Evolutionary conservation across 2,888 invertebrate species (phyloP).

Genomic region (Fragum sueziense): DNA sequence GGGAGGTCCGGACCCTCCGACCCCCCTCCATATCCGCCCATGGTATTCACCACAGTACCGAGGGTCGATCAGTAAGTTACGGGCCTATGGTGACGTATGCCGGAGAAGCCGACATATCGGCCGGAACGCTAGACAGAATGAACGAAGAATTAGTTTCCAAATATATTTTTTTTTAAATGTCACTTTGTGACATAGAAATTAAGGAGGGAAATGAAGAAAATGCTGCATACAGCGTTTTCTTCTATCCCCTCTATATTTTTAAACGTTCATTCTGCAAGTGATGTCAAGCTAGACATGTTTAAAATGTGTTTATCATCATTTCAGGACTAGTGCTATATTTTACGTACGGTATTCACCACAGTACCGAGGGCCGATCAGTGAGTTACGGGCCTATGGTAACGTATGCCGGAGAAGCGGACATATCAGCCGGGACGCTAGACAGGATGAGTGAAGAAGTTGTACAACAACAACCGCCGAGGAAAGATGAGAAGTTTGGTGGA

Average conservation of each 20-base stretch:
- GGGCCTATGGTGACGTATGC: constrained; percentile 74
- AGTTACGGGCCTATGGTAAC: constrained; percentile 74
- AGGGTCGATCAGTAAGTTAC: constrained; percentile 68
- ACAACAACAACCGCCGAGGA: constrained; percentile 61
- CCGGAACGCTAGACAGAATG: constrained; percentile 61
- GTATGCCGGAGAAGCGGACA: constrained; percentile 71
- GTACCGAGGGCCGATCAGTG: constrained; percentile 68
- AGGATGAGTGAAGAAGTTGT: constrained; percentile 68
- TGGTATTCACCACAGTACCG: constrained; percentile 78
- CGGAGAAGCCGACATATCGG: constrained; percentile 70
- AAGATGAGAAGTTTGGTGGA: constrained; percentile 37
- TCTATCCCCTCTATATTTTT: no score
- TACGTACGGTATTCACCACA: constrained; percentile 79
- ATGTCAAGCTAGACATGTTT: no score
- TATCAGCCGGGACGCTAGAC: constrained; percentile 61
- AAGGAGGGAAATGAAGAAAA: no score
- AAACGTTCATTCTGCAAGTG: no score
- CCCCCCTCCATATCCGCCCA: no score
- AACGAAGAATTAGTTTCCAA: constrained; percentile 68
- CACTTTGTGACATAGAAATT: no score
- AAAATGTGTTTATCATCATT: no score
- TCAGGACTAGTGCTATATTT: constrained; percentile 81
- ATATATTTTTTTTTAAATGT: no score
- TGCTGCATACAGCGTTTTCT: no score
- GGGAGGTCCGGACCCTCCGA: no score